Evolutionary conservation across 2,797 vertebrate genomes (phyloP).

Genomic region (Trachurus trachurus): DNA sequence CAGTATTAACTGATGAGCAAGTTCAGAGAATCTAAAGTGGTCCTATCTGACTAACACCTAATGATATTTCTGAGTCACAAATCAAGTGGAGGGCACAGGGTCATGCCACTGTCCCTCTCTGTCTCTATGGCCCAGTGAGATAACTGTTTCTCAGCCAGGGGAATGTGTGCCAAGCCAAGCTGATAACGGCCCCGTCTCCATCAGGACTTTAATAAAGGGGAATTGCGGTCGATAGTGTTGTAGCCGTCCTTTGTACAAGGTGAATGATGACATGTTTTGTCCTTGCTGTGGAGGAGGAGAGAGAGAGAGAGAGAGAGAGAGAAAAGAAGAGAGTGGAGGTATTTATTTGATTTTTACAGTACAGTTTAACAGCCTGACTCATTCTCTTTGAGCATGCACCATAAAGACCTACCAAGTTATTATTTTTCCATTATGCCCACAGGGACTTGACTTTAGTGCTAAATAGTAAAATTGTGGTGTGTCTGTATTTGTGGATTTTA

Average conservation of each 20-base stretch:
- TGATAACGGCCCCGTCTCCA: constrained; percentile 63
- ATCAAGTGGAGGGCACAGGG: constrained; percentile 32
- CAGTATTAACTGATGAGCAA: background rate
- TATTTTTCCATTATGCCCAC: background rate
- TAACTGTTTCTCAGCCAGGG: constrained; percentile 56
- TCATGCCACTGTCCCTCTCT: constrained; percentile 8
- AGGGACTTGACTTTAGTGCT: background rate
- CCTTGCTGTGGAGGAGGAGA: constrained; percentile 43
- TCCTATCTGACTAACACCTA: constrained; percentile 12
- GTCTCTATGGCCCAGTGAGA: constrained; percentile 38
- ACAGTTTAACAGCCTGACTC: constrained; percentile 1
- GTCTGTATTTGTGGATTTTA: constrained; percentile 12
- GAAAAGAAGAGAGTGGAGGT: background rate
- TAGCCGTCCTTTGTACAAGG: constrained; percentile 42
- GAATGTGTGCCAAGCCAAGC: constrained; percentile 56
- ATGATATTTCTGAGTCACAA: constrained; percentile 9
- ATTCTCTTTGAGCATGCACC: background rate
- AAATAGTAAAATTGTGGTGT: constrained; percentile 1
- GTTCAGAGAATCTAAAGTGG: constrained; percentile 3
- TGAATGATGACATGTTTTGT: constrained; percentile 66
- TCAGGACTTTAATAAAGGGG: constrained; percentile 67
- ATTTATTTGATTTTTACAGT: constrained; percentile 22
- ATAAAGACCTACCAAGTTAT: background rate
- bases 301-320: background rate
- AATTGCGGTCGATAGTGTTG: constrained; percentile 57